phyloP scores from a whole-genome alignment of 2,797 vertebrate species.

The Etheostoma perlongum region DNA sequence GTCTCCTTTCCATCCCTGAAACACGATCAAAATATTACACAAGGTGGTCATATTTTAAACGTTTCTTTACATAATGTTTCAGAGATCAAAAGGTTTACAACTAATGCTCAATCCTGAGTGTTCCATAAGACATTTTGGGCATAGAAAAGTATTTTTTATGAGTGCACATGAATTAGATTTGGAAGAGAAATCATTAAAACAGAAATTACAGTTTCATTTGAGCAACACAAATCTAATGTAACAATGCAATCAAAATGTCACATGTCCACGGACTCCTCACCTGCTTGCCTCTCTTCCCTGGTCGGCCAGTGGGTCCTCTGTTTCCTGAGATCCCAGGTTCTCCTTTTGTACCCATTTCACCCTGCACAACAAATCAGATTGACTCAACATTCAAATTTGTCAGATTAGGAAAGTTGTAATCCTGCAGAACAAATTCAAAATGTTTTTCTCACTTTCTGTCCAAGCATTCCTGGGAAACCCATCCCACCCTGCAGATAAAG shows the following conservation, averaged over 20 bases:
- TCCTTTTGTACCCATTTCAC: conserved; percentile 98
- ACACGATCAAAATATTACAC: conserved; percentile 34
- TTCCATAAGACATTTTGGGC: neutral
- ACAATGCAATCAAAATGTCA: neutral
- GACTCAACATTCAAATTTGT: neutral
- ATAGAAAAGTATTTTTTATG: neutral
- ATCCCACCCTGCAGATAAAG: conserved; percentile 87
- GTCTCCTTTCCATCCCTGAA: conserved; percentile 94
- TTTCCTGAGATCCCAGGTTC: conserved; percentile 93
- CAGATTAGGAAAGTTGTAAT: conserved; percentile 1
- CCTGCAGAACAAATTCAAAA: neutral
- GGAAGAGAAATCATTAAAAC: neutral
- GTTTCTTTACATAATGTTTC: neutral
- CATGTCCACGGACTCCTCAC: conserved; percentile 74
- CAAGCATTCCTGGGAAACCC: conserved; percentile 97
- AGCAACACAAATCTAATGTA: neutral
- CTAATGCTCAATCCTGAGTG: neutral
- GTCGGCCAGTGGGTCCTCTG: conserved; percentile 95
- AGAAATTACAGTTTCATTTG: neutral
- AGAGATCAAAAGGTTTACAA: conserved; percentile 1
- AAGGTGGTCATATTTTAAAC: neutral
- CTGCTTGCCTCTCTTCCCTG: conserved; percentile 98
- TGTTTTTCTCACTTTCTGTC: conserved; percentile 91
- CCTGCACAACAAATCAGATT: conserved; percentile 81
- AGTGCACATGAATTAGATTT: conserved; percentile 3